phyloP scores from a whole-genome alignment of 2,888 invertebrate genomes.

The Seladonia tumulorum region DNA sequence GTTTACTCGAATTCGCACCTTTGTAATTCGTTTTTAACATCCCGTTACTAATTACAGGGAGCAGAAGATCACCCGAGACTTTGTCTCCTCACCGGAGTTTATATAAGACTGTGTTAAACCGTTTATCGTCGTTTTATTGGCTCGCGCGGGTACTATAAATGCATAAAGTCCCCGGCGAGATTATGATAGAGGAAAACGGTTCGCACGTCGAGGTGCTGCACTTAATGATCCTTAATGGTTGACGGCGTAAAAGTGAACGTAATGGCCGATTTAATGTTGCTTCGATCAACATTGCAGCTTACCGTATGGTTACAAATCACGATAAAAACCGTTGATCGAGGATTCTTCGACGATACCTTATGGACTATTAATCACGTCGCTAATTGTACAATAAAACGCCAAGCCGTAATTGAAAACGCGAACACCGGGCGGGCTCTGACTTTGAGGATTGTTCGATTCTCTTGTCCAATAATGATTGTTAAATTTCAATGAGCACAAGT shows the following conservation, averaged over 20 bases:
- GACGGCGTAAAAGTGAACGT: not conserved
- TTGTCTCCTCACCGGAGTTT: not conserved
- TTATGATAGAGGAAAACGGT: not conserved
- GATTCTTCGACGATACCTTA: not conserved
- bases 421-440: not conserved
- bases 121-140: not conserved
- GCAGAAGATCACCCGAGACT: not conserved
- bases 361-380: not conserved
- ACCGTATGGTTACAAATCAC: not conserved
- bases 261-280: not conserved
- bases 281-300: not conserved
- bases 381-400: not conserved
- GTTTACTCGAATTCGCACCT: not conserved
- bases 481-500: not conserved
- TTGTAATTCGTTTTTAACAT: not conserved
- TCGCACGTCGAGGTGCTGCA: not conserved
- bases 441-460: not conserved
- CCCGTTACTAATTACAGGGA: not conserved
- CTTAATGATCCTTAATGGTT: not conserved
- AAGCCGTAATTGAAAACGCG: not conserved
- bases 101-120: not conserved
- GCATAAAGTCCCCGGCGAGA: not conserved
- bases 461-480: not conserved
- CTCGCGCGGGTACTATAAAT: not conserved
- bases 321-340: not conserved